Evolutionary conservation across 2,888 invertebrate genomes (phyloP).

Genomic region (Seira ritae): DNA sequence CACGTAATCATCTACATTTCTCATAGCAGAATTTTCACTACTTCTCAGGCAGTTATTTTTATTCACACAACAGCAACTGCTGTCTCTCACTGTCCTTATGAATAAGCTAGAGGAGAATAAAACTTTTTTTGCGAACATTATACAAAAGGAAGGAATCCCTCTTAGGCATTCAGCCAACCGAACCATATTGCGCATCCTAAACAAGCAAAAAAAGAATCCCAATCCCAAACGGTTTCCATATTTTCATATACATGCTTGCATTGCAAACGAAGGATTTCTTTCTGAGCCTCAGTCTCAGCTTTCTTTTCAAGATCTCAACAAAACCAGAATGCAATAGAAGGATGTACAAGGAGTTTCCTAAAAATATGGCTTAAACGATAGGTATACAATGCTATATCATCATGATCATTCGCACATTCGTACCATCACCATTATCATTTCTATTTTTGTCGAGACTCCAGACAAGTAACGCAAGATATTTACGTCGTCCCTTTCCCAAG

Average conservation of each 20-base stretch:
- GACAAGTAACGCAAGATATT: background rate
- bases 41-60: constrained; percentile 7
- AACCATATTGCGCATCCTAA: constrained; percentile 22
- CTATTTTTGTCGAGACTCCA: constrained; percentile 1
- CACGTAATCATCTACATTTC: background rate
- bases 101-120: background rate
- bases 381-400: background rate
- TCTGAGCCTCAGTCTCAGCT: background rate
- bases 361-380: constrained; percentile 14
- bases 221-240: constrained; percentile 27
- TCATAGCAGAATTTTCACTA: background rate
- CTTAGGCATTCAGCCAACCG: constrained; percentile 20
- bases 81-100: constrained; percentile 18
- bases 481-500: background rate
- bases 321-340: background rate
- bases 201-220: constrained; percentile 31
- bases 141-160: constrained; percentile 15
- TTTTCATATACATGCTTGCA: constrained; percentile 20
- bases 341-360: background rate
- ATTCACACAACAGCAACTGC: background rate
- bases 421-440: background rate
- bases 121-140: background rate
- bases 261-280: constrained; percentile 7
- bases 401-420: constrained; percentile 13
- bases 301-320: background rate